phyloP scores from a whole-genome alignment of 2,797 vertebrate genomes.

The Artibeus lituratus region DNA sequence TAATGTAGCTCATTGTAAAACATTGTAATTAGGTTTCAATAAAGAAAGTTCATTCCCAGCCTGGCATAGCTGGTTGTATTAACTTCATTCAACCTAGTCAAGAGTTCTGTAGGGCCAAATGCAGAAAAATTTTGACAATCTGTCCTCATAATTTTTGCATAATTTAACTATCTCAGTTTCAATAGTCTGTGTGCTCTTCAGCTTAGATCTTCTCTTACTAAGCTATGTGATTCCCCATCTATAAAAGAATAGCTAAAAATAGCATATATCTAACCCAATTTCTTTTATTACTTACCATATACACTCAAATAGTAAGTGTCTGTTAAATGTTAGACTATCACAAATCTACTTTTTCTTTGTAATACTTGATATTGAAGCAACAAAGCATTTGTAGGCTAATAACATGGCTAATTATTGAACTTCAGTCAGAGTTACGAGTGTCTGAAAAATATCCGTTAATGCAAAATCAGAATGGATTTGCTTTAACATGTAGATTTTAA shows the following conservation, averaged over 20 bases:
- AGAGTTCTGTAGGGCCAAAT: slow-evolving; percentile 46
- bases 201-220: not conserved
- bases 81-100: slow-evolving; percentile 68
- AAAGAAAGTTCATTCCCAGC: slow-evolving; percentile 37
- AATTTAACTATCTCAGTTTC: slow-evolving; percentile 65
- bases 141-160: slow-evolving; percentile 59
- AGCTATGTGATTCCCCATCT: slow-evolving; percentile 48
- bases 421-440: slow-evolving; percentile 17
- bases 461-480: not conserved
- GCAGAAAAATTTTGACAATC: slow-evolving; percentile 52
- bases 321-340: not conserved
- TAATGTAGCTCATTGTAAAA: not conserved
- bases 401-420: not conserved
- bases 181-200: slow-evolving; percentile 54
- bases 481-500: not conserved
- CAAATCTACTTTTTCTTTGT: not conserved
- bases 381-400: not conserved
- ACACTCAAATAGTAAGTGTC: not conserved
- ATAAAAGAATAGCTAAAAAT: slow-evolving; percentile 17
- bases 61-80: slow-evolving; percentile 27
- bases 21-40: slow-evolving; percentile 39
- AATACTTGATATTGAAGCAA: not conserved
- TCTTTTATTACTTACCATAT: slow-evolving; percentile 32
- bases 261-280: not conserved
- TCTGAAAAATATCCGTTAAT: not conserved